Percentiles rank a stretch among this genome's conserved stretches.
phyloP scores from a whole-genome alignment of 2,113 vertebrate species.

The Microcebus griseorufus region DNA sequence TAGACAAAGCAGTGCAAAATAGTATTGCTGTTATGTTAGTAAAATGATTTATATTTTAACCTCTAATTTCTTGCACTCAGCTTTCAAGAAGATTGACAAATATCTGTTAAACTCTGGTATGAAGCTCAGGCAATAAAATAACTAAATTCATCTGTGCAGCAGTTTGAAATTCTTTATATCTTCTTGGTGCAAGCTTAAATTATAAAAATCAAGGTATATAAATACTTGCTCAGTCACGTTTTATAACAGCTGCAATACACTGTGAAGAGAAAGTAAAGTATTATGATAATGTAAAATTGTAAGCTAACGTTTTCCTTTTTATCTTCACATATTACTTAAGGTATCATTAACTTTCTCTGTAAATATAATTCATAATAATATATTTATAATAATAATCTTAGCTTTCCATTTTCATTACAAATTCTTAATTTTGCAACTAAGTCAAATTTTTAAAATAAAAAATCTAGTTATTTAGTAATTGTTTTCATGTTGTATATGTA shows the following conservation, averaged over 20 bases:
- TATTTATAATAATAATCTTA: too few species aligned
- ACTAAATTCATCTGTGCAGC: not conserved
- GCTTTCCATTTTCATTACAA: not conserved
- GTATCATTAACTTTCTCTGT: not conserved
- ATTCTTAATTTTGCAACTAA: not conserved
- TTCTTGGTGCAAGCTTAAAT: not conserved
- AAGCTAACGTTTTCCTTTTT: not conserved
- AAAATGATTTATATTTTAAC: not conserved
- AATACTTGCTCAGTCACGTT: not conserved
- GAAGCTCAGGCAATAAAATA: not conserved
- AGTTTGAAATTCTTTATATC: not conserved
- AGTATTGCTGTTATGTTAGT: not conserved
- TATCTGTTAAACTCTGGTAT: not conserved
- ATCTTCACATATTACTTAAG: not conserved
- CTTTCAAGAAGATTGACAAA: not conserved
- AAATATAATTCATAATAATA: not conserved
- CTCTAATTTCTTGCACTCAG: not conserved
- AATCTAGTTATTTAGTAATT: not conserved
- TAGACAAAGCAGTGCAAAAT: not conserved
- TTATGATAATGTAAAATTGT: not conserved
- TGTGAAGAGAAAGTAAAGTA: not conserved
- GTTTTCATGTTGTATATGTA: not conserved
- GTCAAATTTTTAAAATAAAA: not conserved
- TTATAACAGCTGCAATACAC: not conserved
- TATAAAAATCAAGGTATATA: not conserved